phyloP scores from a whole-genome alignment of 2,113 vertebrate species.

The Cololabis saira region DNA sequence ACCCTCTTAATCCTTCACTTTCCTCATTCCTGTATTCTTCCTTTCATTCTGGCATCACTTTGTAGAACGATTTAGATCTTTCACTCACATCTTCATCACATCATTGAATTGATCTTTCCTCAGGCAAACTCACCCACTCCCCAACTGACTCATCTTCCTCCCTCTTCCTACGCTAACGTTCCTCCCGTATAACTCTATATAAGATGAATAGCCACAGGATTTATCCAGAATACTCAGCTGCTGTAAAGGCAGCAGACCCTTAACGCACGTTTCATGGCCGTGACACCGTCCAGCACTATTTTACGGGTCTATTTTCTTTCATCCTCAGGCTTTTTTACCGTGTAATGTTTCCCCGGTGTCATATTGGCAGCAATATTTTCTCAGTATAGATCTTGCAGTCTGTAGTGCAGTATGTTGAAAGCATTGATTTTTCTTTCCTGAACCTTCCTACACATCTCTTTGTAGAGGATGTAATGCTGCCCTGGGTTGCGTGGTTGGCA shows the following conservation, averaged over 20 bases:
- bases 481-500: conserved; percentile 20
- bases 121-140: neutral
- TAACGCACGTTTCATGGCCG: conserved; percentile 53
- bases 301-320: conserved; percentile 42
- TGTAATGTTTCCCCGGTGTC: conserved; percentile 13
- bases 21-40: too few species aligned
- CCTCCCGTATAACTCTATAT: neutral
- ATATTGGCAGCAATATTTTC: conserved; percentile 63
- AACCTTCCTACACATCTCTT: conserved; percentile 49
- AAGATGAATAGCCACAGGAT: conserved; percentile 12
- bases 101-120: neutral
- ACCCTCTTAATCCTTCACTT: too few species aligned
- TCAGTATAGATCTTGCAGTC: conserved; percentile 45
- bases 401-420: conserved; percentile 20
- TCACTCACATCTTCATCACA: neutral
- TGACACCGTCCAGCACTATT: conserved; percentile 47
- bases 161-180: neutral
- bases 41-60: too few species aligned
- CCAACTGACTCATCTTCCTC: neutral
- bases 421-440: conserved; percentile 60
- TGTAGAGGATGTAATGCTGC: conserved; percentile 42
- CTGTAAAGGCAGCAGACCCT: conserved; percentile 16
- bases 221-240: conserved; percentile 2
- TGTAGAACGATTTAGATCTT: too few species aligned
- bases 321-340: conserved; percentile 24